Conservation (phyloP, 2,888 invertebrate genomes). For the Pollenia amentaria region DNA sequence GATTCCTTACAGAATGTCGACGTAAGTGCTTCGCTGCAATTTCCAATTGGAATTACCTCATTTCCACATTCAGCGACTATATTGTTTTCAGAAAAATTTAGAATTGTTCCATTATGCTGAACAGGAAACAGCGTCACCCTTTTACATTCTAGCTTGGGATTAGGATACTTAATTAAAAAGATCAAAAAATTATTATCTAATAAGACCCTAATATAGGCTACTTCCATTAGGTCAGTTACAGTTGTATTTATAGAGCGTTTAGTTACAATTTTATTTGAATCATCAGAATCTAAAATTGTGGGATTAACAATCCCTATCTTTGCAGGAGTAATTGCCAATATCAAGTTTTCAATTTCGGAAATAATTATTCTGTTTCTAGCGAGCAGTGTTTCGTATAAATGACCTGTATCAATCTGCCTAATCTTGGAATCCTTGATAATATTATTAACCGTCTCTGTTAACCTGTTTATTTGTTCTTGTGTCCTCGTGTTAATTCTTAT, state of each 20-base stretch:
- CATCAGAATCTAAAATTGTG: constrained; percentile 63
- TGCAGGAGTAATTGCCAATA: constrained; percentile 60
- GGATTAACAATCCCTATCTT: constrained; percentile 63
- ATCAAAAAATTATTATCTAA: constrained; percentile 63
- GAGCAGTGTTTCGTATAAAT: constrained; percentile 63
- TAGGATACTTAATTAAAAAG: constrained; percentile 72
- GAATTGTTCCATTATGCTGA: constrained; percentile 64
- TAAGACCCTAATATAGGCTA: constrained; percentile 63
- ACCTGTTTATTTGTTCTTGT: constrained; percentile 36
- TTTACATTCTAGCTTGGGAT: constrained; percentile 67
- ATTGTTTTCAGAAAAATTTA: constrained; percentile 59
- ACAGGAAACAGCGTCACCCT: constrained; percentile 62
- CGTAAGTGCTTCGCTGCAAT: not conserved
- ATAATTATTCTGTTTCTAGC: constrained; percentile 70
- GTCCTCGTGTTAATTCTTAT: constrained; percentile 55
- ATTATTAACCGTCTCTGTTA: not conserved
- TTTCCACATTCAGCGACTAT: constrained; percentile 65
- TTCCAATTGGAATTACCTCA: constrained; percentile 26
- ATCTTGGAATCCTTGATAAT: not conserved
- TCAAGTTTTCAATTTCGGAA: constrained; percentile 64
- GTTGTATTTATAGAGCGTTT: constrained; percentile 54
- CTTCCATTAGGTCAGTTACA: constrained; percentile 69
- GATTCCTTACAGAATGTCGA: constrained; percentile 57
- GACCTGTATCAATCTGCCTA: constrained; percentile 51
- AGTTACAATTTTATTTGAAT: constrained; percentile 66